A percentile compares a stretch with the other conserved stretches of the same genome.
Conservation (phyloP, 1,140 invertebrate species). For the Whitmania pigra region DNA sequence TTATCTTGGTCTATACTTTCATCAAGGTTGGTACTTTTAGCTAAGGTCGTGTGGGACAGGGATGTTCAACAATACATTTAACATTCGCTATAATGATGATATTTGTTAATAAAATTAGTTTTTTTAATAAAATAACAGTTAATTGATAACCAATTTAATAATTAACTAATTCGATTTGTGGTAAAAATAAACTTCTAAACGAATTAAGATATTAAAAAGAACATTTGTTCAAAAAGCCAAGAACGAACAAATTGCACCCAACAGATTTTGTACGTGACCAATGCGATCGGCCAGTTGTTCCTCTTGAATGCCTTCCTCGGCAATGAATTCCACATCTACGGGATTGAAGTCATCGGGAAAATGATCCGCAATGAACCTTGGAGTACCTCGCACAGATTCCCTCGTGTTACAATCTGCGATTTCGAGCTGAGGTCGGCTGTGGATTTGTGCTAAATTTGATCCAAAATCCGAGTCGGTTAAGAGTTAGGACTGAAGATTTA, state of each 20-base stretch:
- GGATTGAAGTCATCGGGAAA: slow-evolving; percentile 41
- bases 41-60: not conserved
- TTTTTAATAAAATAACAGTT: not conserved
- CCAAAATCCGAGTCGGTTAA: no score
- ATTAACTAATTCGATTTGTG: no score
- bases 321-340: slow-evolving; percentile 45
- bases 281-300: slow-evolving; percentile 45
- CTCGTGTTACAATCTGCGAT: slow-evolving; percentile 45
- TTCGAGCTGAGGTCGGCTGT: slow-evolving; percentile 26
- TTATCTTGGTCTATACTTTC: slow-evolving; percentile 44
- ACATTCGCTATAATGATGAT: not conserved
- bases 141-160: no score
- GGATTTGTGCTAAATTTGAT: no score
- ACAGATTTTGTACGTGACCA: slow-evolving; percentile 45
- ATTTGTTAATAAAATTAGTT: not conserved
- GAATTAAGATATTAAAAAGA: not conserved
- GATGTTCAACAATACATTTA: not conserved
- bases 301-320: slow-evolving; percentile 46
- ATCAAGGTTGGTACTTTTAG: slow-evolving; percentile 37
- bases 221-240: slow-evolving; percentile 24
- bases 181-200: not conserved
- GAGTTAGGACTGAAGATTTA: no score
- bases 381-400: slow-evolving; percentile 34
- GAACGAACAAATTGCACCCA: slow-evolving; percentile 19
- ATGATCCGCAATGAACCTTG: slow-evolving; percentile 27